Conservation (phyloP, 2,797 vertebrate species). For the Gymnodraco acuticeps region DNA sequence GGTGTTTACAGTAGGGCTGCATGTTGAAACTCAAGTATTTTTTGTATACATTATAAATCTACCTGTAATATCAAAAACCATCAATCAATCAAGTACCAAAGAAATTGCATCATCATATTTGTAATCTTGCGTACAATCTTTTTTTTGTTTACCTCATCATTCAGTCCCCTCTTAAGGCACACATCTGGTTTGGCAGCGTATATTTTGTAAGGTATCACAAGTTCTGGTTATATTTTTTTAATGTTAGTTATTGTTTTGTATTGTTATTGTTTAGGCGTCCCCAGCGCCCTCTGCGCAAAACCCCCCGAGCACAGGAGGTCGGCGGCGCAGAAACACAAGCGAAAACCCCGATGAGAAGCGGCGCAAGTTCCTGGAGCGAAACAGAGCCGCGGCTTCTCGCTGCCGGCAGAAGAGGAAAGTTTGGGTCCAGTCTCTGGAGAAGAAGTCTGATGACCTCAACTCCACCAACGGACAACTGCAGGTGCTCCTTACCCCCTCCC, state of each 20-base stretch:
- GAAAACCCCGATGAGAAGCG: conserved; percentile 98
- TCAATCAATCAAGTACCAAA: too few relatives aligned
- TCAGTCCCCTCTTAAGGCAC: background rate
- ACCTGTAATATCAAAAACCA: background rate
- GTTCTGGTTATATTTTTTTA: too few relatives aligned
- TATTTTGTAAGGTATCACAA: background rate
- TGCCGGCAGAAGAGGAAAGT: conserved; percentile 98
- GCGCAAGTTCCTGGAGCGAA: conserved; percentile 96
- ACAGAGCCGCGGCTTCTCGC: conserved; percentile 94
- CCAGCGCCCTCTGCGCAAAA: conserved; percentile 91
- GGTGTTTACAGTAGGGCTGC: background rate
- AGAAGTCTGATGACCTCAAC: conserved; percentile 94
- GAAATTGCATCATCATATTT: background rate
- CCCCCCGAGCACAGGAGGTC: conserved; percentile 92
- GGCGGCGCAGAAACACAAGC: conserved; percentile 93
- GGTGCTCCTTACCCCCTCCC: conserved; percentile 79
- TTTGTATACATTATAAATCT: background rate
- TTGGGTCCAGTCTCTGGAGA: conserved; percentile 97
- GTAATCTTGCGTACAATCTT: background rate
- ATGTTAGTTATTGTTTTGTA: background rate
- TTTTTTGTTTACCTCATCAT: background rate
- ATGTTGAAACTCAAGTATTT: background rate
- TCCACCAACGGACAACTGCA: conserved; percentile 94
- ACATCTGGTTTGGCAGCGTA: background rate
- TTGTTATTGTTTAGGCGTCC: conserved; percentile 85